Conservation (phyloP, 1,140 invertebrate species). For the Thaumatotibia leucotreta region DNA sequence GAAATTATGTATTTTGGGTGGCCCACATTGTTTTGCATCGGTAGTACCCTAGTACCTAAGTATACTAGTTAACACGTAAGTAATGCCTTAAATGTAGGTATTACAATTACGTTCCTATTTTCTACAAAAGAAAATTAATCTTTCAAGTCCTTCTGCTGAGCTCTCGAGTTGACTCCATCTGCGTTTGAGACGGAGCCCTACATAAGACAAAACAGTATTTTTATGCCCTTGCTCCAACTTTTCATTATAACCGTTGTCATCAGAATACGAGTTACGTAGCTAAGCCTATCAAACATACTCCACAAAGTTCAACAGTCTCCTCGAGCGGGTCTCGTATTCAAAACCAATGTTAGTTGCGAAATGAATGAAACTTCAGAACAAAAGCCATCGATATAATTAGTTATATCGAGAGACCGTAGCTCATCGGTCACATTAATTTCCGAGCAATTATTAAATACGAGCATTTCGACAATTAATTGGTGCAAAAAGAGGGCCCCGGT, state of each 20-base stretch:
- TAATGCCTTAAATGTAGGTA: too few relatives aligned
- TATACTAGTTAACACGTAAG: too few relatives aligned
- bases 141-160: too few relatives aligned
- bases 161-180: too few relatives aligned
- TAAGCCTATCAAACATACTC: neutral
- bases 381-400: conserved; percentile 9
- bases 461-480: conserved; percentile 73
- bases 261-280: neutral
- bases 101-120: too few relatives aligned
- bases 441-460: conserved; percentile 70
- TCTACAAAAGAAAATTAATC: too few relatives aligned
- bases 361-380: conserved; percentile 14
- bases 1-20: too few relatives aligned
- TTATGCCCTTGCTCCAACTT: neutral
- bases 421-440: conserved; percentile 64
- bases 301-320: conserved; percentile 6
- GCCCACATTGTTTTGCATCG: too few relatives aligned
- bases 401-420: conserved; percentile 11
- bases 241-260: neutral
- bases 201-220: neutral
- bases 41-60: too few relatives aligned
- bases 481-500: conserved; percentile 65
- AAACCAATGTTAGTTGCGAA: conserved; percentile 2
- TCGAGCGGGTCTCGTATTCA: neutral
- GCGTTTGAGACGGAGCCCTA: too few relatives aligned